Base-by-base conservation (phyloP, 2,888 invertebrate species). In the Carpatolechia fugitivella region DNA sequence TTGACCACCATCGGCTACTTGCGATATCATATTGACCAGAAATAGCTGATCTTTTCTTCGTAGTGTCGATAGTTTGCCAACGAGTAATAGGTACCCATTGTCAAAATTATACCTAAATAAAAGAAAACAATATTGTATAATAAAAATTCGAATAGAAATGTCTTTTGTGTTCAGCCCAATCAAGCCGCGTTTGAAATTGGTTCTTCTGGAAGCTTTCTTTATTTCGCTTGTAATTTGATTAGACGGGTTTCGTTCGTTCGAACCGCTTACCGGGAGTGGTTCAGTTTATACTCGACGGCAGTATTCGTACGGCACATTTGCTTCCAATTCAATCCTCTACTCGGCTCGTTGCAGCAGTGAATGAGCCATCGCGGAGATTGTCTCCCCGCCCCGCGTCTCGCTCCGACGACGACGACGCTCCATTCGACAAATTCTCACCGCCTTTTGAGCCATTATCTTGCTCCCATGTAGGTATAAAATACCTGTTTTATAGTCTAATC, bases 261-360 rank as follows among this genome's bases (percentile, higher is more conserved):
- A 66, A 69, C 66, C 69, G 72, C 67, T 70, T 72, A 70, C 74
- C 76, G 62, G 73, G 69, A 81, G 77, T 72, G 78, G 78, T 80
- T 82, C 78, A 74, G 81, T 83, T 83, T 85, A 85, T 82, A 82
- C 84, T 80, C 82, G 80, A 72, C 73, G 82, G 74, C 74, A 76
- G 77, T 80, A 74, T 80, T 73, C 74, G 77, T 76, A 82, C 81
- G 86, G 83, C 76, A 85, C 84, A 85, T 87, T 88, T 88, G 80
- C 81, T 85, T 83, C 80, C 85, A 86, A 88, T 87, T 87, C 84
- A 85, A 87, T 86, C 84, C 84, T 82, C 73, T 77, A 69, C 79
- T 79, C 82, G 84, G 80, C 78, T 86, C 85, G 82, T 82, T 82
- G 83, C 83, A 83, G 80, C 79, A 74, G 70, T 78, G 86, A 87